Evolutionary conservation across 2,797 vertebrate genomes (phyloP), one percentile per base, ranked within the genome.

Genomic region (Arctocebus calabarensis): DNA sequence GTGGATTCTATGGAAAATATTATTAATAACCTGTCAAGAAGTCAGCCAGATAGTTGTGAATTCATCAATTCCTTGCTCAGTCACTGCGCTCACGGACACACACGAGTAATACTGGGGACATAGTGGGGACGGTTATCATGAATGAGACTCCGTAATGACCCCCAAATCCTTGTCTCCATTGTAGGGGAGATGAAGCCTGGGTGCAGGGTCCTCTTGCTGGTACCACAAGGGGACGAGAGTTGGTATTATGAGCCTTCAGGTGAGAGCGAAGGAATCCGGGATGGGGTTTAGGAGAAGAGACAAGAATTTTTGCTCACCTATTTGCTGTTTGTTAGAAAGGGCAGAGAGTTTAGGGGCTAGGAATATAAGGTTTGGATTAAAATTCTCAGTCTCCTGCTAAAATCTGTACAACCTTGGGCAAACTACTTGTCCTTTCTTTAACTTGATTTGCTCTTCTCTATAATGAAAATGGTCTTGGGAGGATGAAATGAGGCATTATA

Each of bases 101-200:
- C 0, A 0, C 2, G 55, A 62, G 7, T 55, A 43, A 48, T 40
- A 32, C 27, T 7, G 32, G 59, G 29, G 29, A 40, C 12, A 2
- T 0, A 5, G 23, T n/a, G 4, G 74, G 45, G 55, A 77, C 17
- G 52, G 32, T 12, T 29, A 55, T 16, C 8, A 2, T 6, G 11
- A 62, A 5, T 55, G 40, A 84, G 19, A 55, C 12, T 13, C 45
- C 19, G 12, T n/a, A 25, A 32, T 0, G 23, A 2, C n/a, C 7
- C 66, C 3, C 40, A 52, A 11, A 1, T 62, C 16, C 52, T 68
- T 16, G 0, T 34, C 34, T 55, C 7, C 2, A 5, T 16, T 64
- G 22, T 22, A 11, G 74, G n/a, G 4, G 12, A 40, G 29, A 74
- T 12, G 3, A n/a, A 61, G 9, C 19, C 68, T 19, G 7, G 19